Base-by-base conservation (phyloP, 2,797 vertebrate genomes). In the Ceryle rudis region DNA sequence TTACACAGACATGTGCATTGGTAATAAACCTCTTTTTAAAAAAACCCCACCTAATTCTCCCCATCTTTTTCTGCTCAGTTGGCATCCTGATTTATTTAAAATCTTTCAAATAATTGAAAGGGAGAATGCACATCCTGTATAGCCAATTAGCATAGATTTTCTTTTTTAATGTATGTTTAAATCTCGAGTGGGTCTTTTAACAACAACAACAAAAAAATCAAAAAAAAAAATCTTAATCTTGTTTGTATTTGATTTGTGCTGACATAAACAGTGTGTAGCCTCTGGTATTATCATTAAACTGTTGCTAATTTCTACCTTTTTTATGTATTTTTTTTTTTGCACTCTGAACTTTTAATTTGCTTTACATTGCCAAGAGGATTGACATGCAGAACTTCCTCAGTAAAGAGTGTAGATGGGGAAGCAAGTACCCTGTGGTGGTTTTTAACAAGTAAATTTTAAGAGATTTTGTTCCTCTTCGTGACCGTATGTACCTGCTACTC, bases 381-480 rank as follows among this genome's bases (percentile, higher is more conserved):
- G 64, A 80, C 16, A 4, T 44, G 66, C 26, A 58, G 46, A 84
- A 62, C 14, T 89, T 74, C 33, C 20, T 12, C 20, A 60, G 9
- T n/a, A 29, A 33, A 64, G n/a, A 81, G 15, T 18, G 39, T 54
- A 39, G 35, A 52, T 71, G 31, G 26, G 26, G 64, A 39, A 81
- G 22, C 28, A 69, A 31, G 42, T 52, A 33, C 25, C 23, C 1
- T 31, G 2, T 71, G 49, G 37, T 91, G 47, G 9, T 31, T 52
- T 95, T 89, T 52, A 69, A 72, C 28, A 64, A 80, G 28, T 41
- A n/a, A 19, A 60, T 84, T n/a, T 57, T 51, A 42, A 58, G 66
- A 55, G 26, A 41, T 47, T 62, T 79, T 62, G 33, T 22, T 17
- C 6, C 55, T 84, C 77, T 72, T 22, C 5, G 9, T 66, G 39